Conservation (phyloP, 2,888 invertebrate species). For the Eupsilia transversa region DNA sequence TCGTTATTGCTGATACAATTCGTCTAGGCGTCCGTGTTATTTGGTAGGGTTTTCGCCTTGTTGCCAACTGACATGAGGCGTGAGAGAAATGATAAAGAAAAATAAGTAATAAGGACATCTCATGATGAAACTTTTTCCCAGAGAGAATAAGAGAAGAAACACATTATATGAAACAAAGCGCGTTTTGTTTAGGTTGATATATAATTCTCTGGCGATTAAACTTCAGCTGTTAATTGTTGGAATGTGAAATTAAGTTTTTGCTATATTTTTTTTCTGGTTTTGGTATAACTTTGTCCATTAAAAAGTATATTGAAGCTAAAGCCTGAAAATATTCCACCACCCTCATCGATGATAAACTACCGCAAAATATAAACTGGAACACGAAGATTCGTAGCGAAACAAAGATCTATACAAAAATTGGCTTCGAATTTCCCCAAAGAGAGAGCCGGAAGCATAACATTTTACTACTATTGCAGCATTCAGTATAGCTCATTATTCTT, state of each 20-base stretch:
- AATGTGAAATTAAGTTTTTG: slow-evolving; percentile 4
- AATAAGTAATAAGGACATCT: slow-evolving; percentile 24
- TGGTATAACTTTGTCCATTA: not conserved
- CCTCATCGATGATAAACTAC: slow-evolving; percentile 9
- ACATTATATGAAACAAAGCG: not conserved
- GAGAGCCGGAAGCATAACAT: slow-evolving; percentile 49
- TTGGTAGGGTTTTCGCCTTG: slow-evolving; percentile 28
- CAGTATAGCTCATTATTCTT: slow-evolving; percentile 52
- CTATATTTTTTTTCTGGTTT: not conserved
- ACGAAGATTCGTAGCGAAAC: slow-evolving; percentile 48
- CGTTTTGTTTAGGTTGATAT: not conserved
- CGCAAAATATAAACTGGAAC: slow-evolving; percentile 45
- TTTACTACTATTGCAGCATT: slow-evolving; percentile 56
- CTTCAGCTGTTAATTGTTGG: not conserved
- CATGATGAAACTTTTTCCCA: slow-evolving; percentile 24
- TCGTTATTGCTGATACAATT: slow-evolving; percentile 53
- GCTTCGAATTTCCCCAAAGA: slow-evolving; percentile 64
- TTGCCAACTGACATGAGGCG: slow-evolving; percentile 33
- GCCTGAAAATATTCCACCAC: slow-evolving; percentile 6
- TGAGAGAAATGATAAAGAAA: slow-evolving; percentile 40
- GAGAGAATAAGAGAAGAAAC: slow-evolving; percentile 3
- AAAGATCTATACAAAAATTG: slow-evolving; percentile 55
- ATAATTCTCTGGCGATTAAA: not conserved
- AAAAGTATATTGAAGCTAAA: not conserved
- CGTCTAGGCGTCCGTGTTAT: slow-evolving; percentile 37